Base-by-base conservation (phyloP, 1,140 invertebrate species). In the Antheraea pernyi region DNA sequence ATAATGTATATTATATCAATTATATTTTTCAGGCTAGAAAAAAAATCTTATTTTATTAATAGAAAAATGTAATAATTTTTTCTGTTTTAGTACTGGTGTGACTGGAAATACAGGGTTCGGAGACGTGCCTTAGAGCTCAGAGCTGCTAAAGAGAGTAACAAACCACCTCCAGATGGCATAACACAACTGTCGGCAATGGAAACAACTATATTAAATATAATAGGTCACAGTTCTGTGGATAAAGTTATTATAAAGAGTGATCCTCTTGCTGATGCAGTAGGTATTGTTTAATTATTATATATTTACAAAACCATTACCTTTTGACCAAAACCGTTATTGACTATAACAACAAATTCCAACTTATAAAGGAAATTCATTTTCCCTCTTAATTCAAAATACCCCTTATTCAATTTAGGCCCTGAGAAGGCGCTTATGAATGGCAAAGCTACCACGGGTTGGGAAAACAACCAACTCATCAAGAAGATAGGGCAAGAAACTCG, bases 71-170 rank as follows among this genome's bases (percentile, higher is more conserved):
- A 42, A 42, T 42, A 7, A 30, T 42, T 58, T 19, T 66, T 60
- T 16, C 60, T 22, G 19, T 81, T 78, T 42, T 68, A 86, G 84
- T 86, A 81, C 64, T 86, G 81, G 82, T 81, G 76, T 76, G 79
- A 86, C 39, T 80, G 77, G 78, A 86, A 83, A 53, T 83, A 81
- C 48, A 59, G 82, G 30, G 76, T 80, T 5, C 73, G 75, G 7
- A 73, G 82, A 63, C 62, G 78, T 64, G 76, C 80, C 0, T 62
- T 81, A 19, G 78, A 84, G 68, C 59, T 83, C 18, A 81, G 77
- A 74, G 77, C 72, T 18, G 76, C 75, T 36, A 78, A 70, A 37
- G 74, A 79, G 10, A 76, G 63, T 18, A 75, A 78, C 46, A 70
- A 53, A 18, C 73, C 81, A 3, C 70, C 73, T 6, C 75, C 78